Conservation (phyloP, 2,888 invertebrate genomes). For the Nymphalis urticae region DNA sequence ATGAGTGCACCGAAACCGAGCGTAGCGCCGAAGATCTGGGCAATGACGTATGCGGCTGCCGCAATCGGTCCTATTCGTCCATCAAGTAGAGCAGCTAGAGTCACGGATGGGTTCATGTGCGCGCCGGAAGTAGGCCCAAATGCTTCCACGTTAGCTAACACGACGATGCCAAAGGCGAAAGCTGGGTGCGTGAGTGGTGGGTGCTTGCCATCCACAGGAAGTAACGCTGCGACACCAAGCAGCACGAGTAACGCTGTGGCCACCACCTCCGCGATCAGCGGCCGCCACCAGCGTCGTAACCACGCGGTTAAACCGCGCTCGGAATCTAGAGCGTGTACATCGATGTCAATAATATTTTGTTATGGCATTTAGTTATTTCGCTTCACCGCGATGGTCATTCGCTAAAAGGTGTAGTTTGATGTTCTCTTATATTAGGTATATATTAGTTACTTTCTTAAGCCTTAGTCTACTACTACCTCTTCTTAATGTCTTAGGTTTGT, state of each 20-base stretch:
- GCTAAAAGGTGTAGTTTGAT: not conserved
- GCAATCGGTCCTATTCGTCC: conserved; percentile 68
- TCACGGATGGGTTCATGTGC: conserved; percentile 90
- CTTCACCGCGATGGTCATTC: not conserved
- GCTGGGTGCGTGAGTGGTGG: conserved; percentile 60
- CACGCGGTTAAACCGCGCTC: conserved; percentile 45
- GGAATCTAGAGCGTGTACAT: conserved; percentile 1
- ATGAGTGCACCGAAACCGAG: conserved; percentile 57
- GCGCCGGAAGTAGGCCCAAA: conserved; percentile 89
- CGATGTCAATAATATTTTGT: not conserved
- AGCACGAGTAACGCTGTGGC: conserved; percentile 68
- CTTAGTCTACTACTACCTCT: too few relatives aligned
- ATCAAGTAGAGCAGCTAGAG: conserved; percentile 83
- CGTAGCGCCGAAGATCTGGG: conserved; percentile 59
- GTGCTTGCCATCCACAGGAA: conserved; percentile 42
- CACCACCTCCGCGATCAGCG: conserved; percentile 60
- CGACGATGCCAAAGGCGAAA: conserved; percentile 65
- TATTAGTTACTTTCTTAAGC: not conserved
- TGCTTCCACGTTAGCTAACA: conserved; percentile 56
- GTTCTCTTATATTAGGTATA: not conserved
- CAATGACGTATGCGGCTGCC: conserved; percentile 54
- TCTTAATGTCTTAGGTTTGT: too few relatives aligned
- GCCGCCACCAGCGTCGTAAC: conserved; percentile 63
- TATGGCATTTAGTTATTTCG: not conserved
- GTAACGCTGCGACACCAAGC: conserved; percentile 60